These are phyloP conservation scores for Stichopus horrens DNA, from an alignment of 53 echinoderm and acorn worm species.

Conservation along the genomic window DNA sequence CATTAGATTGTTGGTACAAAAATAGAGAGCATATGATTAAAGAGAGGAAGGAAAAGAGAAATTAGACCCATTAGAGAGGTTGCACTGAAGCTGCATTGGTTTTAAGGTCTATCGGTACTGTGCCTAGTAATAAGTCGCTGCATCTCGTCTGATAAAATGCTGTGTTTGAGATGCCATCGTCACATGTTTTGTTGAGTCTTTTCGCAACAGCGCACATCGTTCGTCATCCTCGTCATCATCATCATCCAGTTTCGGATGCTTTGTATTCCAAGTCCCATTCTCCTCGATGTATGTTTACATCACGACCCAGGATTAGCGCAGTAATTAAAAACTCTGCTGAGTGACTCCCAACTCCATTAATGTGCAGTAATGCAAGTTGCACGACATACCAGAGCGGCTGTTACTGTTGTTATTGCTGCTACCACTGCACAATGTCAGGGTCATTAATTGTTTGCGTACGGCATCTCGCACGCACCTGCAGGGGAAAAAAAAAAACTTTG, in stretches of 20 bases:
- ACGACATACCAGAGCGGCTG: constrained; percentile 28
- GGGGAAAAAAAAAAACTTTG: too few relatives aligned
- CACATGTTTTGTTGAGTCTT: neutral
- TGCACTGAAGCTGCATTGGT: too few relatives aligned
- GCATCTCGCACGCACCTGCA: constrained; percentile 11
- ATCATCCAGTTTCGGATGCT: neutral
- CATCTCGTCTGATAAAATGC: constrained; percentile 12
- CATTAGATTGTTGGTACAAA: too few relatives aligned
- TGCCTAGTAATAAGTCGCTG: too few relatives aligned
- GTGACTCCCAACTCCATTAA: constrained; percentile 38
- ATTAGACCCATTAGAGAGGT: too few relatives aligned
- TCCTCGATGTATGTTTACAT: constrained; percentile 28
- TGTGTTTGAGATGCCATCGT: constrained; percentile 3
- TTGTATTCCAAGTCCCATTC: neutral
- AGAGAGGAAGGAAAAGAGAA: too few relatives aligned
- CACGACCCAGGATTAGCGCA: constrained; percentile 28
- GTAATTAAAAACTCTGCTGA: constrained; percentile 42
- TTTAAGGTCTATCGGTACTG: too few relatives aligned
- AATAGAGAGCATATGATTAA: too few relatives aligned
- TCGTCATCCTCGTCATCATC: neutral
- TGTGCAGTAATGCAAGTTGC: neutral
- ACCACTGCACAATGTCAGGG: constrained; percentile 14
- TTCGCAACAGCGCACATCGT: constrained; percentile 21
- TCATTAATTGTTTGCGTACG: constrained; percentile 27
- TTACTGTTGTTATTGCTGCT: too few relatives aligned